A percentile compares a stretch with the other conserved stretches of the same genome.
phyloP scores from a whole-genome alignment of 2,888 invertebrate genomes.

The Disparrhopalites patrizii region DNA sequence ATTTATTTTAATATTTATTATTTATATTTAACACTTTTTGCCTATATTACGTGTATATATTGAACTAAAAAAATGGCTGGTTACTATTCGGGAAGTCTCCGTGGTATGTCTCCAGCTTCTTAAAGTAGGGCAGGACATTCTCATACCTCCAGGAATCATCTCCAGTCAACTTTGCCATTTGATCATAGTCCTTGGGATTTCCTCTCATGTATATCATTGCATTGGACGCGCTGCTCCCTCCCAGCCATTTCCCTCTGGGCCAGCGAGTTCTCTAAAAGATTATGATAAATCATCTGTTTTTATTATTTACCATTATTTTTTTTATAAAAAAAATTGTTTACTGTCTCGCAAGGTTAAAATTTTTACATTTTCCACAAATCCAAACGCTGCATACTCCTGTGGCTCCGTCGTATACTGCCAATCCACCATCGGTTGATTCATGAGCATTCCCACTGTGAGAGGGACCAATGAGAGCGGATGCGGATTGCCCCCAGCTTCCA shows the following conservation, averaged over 20 bases:
- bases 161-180: neutral
- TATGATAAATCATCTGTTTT: too few species aligned
- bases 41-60: too few species aligned
- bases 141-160: conserved; percentile 8
- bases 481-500: conserved; percentile 8
- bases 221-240: neutral
- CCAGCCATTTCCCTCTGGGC: neutral
- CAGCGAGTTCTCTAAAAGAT: neutral
- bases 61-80: too few species aligned
- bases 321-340: too few species aligned
- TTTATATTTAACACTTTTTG: too few species aligned
- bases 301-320: too few species aligned
- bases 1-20: too few species aligned
- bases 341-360: too few species aligned
- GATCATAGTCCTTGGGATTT: neutral
- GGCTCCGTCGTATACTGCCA: conserved; percentile 1
- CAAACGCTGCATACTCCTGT: neutral
- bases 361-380: conserved; percentile 2
- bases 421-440: neutral
- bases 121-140: conserved; percentile 4
- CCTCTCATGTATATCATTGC: neutral
- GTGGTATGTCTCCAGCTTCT: neutral
- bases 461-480: neutral
- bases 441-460: neutral
- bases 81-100: conserved; percentile 2